phyloP scores from a whole-genome alignment of 2,888 invertebrate genomes.

The Nomada ferruginata region DNA sequence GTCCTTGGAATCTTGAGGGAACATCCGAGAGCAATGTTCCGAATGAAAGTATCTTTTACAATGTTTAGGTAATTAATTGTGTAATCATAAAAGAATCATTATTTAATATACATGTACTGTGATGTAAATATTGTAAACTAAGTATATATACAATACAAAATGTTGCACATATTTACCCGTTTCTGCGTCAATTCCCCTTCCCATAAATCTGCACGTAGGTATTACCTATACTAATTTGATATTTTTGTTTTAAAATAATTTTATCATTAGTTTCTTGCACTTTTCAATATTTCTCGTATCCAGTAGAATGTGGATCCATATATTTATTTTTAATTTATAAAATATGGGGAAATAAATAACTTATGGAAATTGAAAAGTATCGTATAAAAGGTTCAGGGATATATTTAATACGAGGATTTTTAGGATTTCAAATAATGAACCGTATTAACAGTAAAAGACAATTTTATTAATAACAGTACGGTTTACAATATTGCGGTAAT shows the following conservation, averaged over 20 bases:
- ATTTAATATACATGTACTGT: constrained; percentile 73
- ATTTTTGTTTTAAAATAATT: too few relatives aligned
- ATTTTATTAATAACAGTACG: constrained; percentile 76
- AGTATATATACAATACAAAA: constrained; percentile 66
- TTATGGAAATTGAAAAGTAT: too few relatives aligned
- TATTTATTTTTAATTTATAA: too few relatives aligned
- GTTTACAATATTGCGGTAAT: constrained; percentile 69
- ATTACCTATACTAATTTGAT: too few relatives aligned
- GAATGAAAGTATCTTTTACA: constrained; percentile 73
- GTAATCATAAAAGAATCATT: constrained; percentile 60
- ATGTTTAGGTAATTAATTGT: constrained; percentile 66
- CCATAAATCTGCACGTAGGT: too few relatives aligned
- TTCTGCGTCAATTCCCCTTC: background rate
- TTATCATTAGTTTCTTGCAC: background rate
- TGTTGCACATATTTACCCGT: constrained; percentile 62
- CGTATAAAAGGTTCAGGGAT: background rate
- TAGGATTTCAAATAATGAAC: constrained; percentile 10
- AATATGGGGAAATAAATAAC: too few relatives aligned
- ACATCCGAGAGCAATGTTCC: constrained; percentile 64
- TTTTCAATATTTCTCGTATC: background rate
- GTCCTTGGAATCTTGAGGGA: constrained; percentile 18
- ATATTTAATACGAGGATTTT: background rate
- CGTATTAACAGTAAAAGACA: constrained; percentile 72
- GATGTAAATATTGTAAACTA: constrained; percentile 81
- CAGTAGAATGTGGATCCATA: background rate